Conservation (phyloP, 2,888 invertebrate genomes). For the Philonicus albiceps region DNA sequence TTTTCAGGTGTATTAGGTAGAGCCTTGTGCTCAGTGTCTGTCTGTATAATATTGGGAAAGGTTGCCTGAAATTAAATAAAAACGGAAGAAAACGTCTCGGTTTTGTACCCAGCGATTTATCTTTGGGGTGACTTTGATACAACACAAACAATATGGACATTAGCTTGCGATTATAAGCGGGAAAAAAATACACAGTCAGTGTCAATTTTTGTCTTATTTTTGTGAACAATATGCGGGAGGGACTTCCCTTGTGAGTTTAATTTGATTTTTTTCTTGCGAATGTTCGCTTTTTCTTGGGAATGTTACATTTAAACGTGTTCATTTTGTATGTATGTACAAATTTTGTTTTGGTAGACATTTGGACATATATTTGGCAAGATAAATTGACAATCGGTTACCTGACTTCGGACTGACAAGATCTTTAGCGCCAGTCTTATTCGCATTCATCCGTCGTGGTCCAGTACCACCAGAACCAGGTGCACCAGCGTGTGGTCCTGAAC, state of each 20-base stretch:
- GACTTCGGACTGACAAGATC: conserved; percentile 64
- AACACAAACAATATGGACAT: conserved; percentile 23
- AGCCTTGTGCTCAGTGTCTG: not conserved
- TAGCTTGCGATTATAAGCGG: conserved; percentile 24
- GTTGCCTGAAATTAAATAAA: not conserved
- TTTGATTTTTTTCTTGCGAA: not conserved
- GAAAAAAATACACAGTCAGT: conserved; percentile 1
- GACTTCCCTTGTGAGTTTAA: not conserved
- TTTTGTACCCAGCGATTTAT: not conserved
- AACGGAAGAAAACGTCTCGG: not conserved
- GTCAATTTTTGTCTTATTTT: not conserved
- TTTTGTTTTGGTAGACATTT: conserved; percentile 1
- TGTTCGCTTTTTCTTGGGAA: not conserved
- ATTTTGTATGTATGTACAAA: conserved; percentile 16
- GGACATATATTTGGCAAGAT: not conserved
- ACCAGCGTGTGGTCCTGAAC: conserved; percentile 62
- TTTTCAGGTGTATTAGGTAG: not conserved
- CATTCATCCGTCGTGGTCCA: conserved; percentile 62
- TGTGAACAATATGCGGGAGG: not conserved
- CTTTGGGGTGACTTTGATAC: not conserved
- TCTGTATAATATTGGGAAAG: conserved; percentile 19
- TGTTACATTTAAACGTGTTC: conserved; percentile 15
- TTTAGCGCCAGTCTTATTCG: conserved; percentile 60
- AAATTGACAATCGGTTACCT: conserved; percentile 54
- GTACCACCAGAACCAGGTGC: conserved; percentile 63